Evolutionary conservation across 2,113 vertebrate species (phyloP), one percentile per base, ranked within the genome.

Genomic region (Zonotrichia leucophrys): DNA sequence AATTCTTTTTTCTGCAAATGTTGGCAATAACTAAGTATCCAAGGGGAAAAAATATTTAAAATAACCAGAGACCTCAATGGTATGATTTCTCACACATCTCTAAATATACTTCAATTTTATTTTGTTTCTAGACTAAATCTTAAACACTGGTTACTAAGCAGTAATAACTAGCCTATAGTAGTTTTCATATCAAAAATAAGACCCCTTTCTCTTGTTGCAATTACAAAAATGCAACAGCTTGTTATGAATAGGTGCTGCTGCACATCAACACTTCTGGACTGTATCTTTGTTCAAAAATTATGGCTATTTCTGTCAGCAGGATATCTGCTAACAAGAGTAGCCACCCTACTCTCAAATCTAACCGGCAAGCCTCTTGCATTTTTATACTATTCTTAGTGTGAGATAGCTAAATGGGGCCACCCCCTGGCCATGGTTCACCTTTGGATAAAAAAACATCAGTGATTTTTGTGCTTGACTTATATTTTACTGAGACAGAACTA

Each of bases 391-490:
- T 83, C 46, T 47, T 33, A 60, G 20, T 33, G 12, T 60, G 79
- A 94, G 33, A 73, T 9, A 62, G 91, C 46, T 87, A 89, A 92
- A 95, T 69, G 70, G 79, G 74, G 66, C 63, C 84, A 94, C 46
- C 62, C 59, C 63, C 67, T 86, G 75, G 87, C 75, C 64, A 20
- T n/a, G 50, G 42, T 55, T 80, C 68, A 91, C 19, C 42, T 81
- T 76, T 56, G 56, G 41, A 59, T n/a, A 81, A 91, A 95, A 95
- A 95, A 85, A 59, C 21, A 35, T 62, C 31, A 52, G 27, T 30
- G 55, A 69, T 73, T 73, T 85, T 66, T 76, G 16, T 85, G 18
- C 41, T 70, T 3, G 11, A 37, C 15, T 87, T 67, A 8, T 33
- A 62, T 85, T 89, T 92, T 80, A 73, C 37, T 59, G 50, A 35